Conservation (phyloP, 2,797 vertebrate species). For the Lepilemur ruficaudatus region DNA sequence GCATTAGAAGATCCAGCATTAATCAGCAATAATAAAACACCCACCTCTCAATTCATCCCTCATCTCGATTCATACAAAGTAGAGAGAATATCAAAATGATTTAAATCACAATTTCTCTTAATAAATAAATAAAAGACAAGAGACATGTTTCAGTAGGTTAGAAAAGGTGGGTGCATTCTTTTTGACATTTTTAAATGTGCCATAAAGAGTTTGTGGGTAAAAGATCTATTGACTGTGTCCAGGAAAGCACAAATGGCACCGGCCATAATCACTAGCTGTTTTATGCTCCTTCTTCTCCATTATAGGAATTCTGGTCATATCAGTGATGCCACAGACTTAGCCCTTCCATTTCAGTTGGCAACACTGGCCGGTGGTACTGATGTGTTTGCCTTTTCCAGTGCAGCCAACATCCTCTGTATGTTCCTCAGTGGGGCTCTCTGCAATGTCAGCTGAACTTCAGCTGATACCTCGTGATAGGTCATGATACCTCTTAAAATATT, state of each 20-base stretch:
- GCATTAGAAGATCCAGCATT: not conserved
- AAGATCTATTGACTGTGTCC: not conserved
- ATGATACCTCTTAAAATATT: not conserved
- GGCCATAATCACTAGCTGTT: not conserved
- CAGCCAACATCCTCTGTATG: not conserved
- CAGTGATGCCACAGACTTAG: not conserved
- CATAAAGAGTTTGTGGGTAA: not conserved
- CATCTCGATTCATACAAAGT: not conserved
- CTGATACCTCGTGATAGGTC: no score
- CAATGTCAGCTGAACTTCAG: not conserved
- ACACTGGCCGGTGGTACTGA: not conserved
- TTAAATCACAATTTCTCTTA: not conserved
- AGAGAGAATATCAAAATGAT: not conserved
- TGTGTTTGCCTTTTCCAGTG: not conserved
- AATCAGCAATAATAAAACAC: not conserved
- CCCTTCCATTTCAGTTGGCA: not conserved
- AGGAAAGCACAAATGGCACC: not conserved
- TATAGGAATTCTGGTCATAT: not conserved
- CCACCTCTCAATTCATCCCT: not conserved
- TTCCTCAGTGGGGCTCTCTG: not conserved
- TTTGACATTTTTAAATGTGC: not conserved
- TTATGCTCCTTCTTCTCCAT: not conserved
- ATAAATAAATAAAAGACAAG: constrained; percentile 11
- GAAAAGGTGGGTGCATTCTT: not conserved
- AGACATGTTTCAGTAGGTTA: not conserved